Evolutionary conservation across 2,113 vertebrate genomes (phyloP), one percentile per base, ranked within the genome.

Genomic region (Colinus virginianus): DNA sequence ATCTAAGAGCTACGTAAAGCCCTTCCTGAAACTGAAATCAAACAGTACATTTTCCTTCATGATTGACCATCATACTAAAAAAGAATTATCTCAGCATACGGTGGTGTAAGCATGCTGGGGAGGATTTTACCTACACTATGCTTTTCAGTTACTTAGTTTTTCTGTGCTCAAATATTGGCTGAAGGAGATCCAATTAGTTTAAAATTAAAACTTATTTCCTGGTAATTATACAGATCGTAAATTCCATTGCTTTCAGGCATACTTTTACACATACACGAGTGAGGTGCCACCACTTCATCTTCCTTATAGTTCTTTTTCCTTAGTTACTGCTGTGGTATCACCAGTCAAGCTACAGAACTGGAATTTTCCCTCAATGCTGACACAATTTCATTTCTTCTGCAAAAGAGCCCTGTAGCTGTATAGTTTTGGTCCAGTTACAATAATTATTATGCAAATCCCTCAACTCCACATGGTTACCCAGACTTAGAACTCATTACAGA

Each of bases 401-500:
- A 86, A 85, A 75, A 86, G 34, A 64, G 3, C 74, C 86, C 38
- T 43, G 56, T 6, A 84, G 23, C 34, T 70, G 12, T 58, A 43
- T 28, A 94, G 77, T 94, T 85, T 89, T 53, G 85, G 82, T 83
- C 48, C 68, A 78, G 56, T 82, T 88, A 61, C 43, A 91, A 70
- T 59, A 82, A 93, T 90, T 90, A 91, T 21, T 86, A 96, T 95
- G 93, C 61, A 91, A 95, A 95, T 86, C 89, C 56, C 79, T 90
- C 61, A 90, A 75, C 64, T 91, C 85, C 3, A 10, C 91, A 85
- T 83, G 76, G 85, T 75, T 95, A 93, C 82, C 40, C 93, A 90
- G 82, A 68, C 74, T 76, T 88, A 94, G 55, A 96, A 94, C 81
- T 95, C 84, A 95, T 96, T 96, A 96, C 72, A 93, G 81, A 93